Evolutionary conservation across 2,797 vertebrate genomes (phyloP).

Genomic region (Schizopygopsis pylzovi): DNA sequence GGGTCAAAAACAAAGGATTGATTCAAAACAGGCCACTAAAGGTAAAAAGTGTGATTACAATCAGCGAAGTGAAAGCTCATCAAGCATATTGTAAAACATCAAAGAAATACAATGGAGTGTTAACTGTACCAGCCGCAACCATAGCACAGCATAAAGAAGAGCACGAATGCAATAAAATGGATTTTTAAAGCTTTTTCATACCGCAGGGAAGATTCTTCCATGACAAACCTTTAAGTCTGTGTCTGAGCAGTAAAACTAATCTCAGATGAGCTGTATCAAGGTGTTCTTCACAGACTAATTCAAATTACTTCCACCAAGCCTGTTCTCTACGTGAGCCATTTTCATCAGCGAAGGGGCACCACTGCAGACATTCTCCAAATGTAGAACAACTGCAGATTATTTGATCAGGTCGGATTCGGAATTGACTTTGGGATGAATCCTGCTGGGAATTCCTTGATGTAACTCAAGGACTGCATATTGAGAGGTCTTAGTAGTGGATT

Average conservation of each 20-base stretch:
- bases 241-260: slow-evolving; percentile 38
- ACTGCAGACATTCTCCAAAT: slow-evolving; percentile 22
- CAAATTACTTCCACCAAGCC: slow-evolving; percentile 33
- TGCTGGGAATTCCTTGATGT: slow-evolving; percentile 32
- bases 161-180: neutral
- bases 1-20: neutral
- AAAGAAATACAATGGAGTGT: slow-evolving; percentile 16
- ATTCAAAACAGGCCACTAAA: slow-evolving; percentile 8
- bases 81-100: slow-evolving; percentile 44
- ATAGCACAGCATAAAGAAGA: slow-evolving; percentile 8
- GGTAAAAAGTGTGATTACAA: slow-evolving; percentile 37
- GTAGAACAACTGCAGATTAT: slow-evolving; percentile 43
- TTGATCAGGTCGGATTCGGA: slow-evolving; percentile 53
- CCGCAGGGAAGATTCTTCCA: slow-evolving; percentile 29
- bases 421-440: slow-evolving; percentile 45
- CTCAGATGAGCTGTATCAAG: slow-evolving; percentile 33
- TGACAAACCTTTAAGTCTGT: slow-evolving; percentile 41
- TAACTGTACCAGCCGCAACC: slow-evolving; percentile 13
- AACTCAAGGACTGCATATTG: slow-evolving; percentile 45
- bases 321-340: slow-evolving; percentile 35
- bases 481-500: slow-evolving; percentile 58
- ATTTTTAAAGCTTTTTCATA: slow-evolving; percentile 33
- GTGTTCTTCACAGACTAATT: slow-evolving; percentile 43
- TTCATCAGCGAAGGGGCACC: slow-evolving; percentile 18
- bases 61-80: slow-evolving; percentile 36